Percentiles rank a stretch among this genome's conserved stretches.
phyloP scores from a whole-genome alignment of 2,113 vertebrate species.

The Hiodon tergisus region DNA sequence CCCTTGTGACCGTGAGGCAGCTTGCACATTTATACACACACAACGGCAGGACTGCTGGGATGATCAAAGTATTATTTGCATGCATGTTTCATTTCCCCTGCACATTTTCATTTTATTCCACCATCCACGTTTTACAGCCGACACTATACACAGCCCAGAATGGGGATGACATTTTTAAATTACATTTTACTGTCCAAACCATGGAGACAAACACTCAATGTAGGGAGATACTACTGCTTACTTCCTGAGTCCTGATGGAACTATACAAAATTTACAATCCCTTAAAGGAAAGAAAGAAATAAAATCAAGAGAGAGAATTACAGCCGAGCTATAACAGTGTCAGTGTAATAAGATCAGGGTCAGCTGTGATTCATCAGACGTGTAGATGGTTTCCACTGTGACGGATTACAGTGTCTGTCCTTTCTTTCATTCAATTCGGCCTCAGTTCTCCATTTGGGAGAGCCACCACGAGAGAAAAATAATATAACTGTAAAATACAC shows the following conservation, averaged over 20 bases:
- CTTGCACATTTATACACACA: no score
- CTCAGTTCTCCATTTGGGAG: slow-evolving; percentile 7
- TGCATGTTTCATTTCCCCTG: no score
- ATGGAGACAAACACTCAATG: slow-evolving; percentile 23
- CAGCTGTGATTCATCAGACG: slow-evolving; percentile 44
- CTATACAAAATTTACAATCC: slow-evolving; percentile 33
- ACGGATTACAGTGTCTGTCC: slow-evolving; percentile 24
- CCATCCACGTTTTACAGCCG: no score
- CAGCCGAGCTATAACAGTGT: slow-evolving; percentile 34
- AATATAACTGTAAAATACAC: background rate
- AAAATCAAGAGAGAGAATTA: slow-evolving; percentile 35
- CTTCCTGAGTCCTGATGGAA: slow-evolving; percentile 21
- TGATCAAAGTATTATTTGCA: no score
- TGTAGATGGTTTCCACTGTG: slow-evolving; percentile 31
- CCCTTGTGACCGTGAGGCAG: no score
- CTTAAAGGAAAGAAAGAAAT: slow-evolving; percentile 26
- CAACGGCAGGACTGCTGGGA: no score
- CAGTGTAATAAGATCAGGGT: slow-evolving; percentile 45
- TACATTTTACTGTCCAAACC: slow-evolving; percentile 29
- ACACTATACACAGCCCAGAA: slow-evolving; percentile 9
- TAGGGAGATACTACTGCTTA: slow-evolving; percentile 23
- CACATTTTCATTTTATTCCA: no score
- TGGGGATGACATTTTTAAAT: slow-evolving; percentile 10
- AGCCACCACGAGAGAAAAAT: background rate
- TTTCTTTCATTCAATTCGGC: slow-evolving; percentile 10